Evolutionary conservation across 2,888 invertebrate genomes (phyloP).

Genomic region (Strigamia crassipes): DNA sequence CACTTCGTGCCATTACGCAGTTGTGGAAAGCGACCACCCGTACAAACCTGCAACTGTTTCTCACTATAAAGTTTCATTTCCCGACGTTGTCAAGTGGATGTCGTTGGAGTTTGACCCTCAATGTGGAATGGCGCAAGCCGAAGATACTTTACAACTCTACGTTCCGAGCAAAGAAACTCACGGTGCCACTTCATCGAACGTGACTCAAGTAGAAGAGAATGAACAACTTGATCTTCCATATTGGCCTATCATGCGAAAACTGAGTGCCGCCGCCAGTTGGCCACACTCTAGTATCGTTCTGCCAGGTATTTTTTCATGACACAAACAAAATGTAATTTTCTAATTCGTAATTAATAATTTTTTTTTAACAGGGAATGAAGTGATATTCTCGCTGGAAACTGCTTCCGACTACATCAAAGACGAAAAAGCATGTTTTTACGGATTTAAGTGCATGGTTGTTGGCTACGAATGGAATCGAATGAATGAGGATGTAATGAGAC

Average conservation of each 20-base stretch:
- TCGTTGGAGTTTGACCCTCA: conserved; percentile 90
- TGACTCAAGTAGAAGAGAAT: conserved; percentile 68
- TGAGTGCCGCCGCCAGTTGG: conserved; percentile 72
- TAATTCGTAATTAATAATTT: too few species aligned
- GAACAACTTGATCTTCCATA: conserved; percentile 64
- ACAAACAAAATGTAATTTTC: too few species aligned
- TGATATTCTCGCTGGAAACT: conserved; percentile 93
- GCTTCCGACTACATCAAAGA: conserved; percentile 92
- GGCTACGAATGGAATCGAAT: conserved; percentile 65
- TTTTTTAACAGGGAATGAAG: conserved; percentile 74
- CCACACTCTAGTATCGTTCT: conserved; percentile 82
- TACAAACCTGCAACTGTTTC: conserved; percentile 86
- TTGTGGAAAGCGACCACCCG: conserved; percentile 96
- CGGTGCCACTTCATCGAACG: conserved; percentile 43
- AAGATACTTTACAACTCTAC: conserved; percentile 73
- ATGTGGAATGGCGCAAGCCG: conserved; percentile 89
- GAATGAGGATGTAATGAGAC: conserved; percentile 56
- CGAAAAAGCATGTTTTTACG: conserved; percentile 78
- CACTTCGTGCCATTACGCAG: conserved; percentile 84
- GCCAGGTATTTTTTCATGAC: conserved; percentile 65
- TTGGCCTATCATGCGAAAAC: conserved; percentile 61
- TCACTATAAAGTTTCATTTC: conserved; percentile 87
- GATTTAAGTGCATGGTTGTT: conserved; percentile 85
- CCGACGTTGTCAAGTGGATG: conserved; percentile 85
- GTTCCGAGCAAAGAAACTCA: conserved; percentile 56